These are phyloP conservation scores for Eurystomus gularis DNA, from an alignment of 2,113 vertebrate genomes.

Conservation along the genomic window DNA sequence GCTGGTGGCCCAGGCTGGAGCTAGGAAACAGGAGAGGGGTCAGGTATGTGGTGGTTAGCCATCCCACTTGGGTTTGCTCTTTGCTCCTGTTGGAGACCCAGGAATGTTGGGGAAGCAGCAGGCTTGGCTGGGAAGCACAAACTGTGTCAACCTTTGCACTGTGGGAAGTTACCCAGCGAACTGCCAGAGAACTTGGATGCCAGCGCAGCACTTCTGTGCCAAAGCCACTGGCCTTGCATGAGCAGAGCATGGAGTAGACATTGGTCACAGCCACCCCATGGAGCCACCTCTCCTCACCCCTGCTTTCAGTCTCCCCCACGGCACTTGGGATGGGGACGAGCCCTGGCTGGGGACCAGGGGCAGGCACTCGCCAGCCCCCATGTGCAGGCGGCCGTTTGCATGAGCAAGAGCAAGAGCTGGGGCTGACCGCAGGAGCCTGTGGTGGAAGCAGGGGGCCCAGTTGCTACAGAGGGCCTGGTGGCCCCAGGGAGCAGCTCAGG, in stretches of 20 bases:
- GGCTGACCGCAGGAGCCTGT: neutral
- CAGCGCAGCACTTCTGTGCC: rapidly evolving
- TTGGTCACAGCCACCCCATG: neutral
- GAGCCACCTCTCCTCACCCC: neutral
- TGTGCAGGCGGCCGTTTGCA: neutral
- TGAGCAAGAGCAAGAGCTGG: neutral
- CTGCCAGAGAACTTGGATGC: neutral
- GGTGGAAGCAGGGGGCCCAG: rapidly evolving
- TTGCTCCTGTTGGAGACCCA: neutral
- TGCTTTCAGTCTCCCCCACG: rapidly evolving
- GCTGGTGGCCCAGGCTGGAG: neutral
- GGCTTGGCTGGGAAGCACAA: rapidly evolving
- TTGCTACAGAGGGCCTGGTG: neutral
- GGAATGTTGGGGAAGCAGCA: neutral
- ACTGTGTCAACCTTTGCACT: neutral
- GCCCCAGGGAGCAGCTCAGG: neutral
- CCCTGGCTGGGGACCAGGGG: neutral
- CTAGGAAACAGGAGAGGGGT: neutral
- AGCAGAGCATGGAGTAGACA: neutral
- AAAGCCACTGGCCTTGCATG: neutral
- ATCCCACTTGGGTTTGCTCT: neutral
- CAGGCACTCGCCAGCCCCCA: rapidly evolving
- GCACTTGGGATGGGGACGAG: neutral
- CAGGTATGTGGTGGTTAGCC: neutral
- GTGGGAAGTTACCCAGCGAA: neutral